Evolutionary conservation across 2,113 vertebrate species (phyloP).

Genomic region (Amphilophus citrinellus): DNA sequence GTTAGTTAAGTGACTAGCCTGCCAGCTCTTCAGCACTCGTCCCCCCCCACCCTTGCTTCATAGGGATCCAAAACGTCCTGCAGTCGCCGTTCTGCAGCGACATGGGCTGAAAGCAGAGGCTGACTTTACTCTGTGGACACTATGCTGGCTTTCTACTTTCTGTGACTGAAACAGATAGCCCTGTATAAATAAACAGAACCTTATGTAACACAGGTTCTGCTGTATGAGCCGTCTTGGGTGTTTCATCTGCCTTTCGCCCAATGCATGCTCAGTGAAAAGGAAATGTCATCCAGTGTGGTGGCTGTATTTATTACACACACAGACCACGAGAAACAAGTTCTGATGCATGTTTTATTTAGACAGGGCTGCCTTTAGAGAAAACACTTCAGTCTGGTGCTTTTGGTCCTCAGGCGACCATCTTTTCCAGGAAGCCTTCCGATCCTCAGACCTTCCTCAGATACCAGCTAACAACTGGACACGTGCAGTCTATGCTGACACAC

Average conservation of each 20-base stretch:
- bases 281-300: not conserved
- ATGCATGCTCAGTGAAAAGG: conserved; percentile 21
- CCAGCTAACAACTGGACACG: conserved; percentile 69
- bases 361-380: conserved; percentile 59
- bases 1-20: conserved; percentile 6
- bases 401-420: conserved; percentile 58
- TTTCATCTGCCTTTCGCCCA: conserved; percentile 31
- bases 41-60: conserved; percentile 8
- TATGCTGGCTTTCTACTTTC: conserved; percentile 68
- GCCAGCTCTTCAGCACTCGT: conserved; percentile 7
- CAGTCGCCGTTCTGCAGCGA: not conserved
- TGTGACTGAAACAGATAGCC: conserved; percentile 53
- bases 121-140: conserved; percentile 36
- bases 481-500: conserved; percentile 35
- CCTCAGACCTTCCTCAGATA: conserved; percentile 72
- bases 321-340: not conserved
- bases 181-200: conserved; percentile 38
- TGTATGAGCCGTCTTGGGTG: not conserved
- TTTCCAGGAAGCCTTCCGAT: conserved; percentile 72
- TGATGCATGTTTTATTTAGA: conserved; percentile 38
- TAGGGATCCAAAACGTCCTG: conserved; percentile 45
- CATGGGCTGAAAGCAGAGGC: conserved; percentile 39
- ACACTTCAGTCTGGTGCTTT: conserved; percentile 75
- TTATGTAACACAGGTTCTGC: not conserved
- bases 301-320: not conserved